A percentile compares a stretch with the other conserved stretches of the same genome.
Conservation (phyloP, 37 sponge, comb jelly and placozoan species). For the Eunapius fragilis region DNA sequence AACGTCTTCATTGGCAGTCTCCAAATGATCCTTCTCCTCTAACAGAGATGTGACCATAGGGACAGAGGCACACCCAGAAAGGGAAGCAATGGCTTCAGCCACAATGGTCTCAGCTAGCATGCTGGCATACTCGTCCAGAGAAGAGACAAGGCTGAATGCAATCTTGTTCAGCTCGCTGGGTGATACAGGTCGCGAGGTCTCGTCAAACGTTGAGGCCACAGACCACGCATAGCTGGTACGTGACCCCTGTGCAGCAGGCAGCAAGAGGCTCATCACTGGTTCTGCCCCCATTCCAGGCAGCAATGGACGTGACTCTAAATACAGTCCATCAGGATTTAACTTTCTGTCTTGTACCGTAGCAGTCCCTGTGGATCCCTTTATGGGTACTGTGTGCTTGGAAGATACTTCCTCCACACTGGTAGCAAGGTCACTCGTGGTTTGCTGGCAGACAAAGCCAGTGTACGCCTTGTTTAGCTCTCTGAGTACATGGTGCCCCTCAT, state of each 20-base stretch:
- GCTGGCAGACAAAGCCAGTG: constrained; percentile 62
- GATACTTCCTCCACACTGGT: no score
- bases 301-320: no score
- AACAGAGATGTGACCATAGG: not conserved
- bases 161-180: constrained; percentile 67
- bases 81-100: constrained; percentile 27
- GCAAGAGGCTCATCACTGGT: not conserved
- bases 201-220: constrained; percentile 66
- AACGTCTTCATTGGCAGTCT: not conserved
- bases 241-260: constrained; percentile 17
- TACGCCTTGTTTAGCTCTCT: constrained; percentile 77
- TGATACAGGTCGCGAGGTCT: constrained; percentile 67
- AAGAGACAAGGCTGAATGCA: constrained; percentile 38
- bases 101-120: constrained; percentile 55
- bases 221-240: constrained; percentile 76
- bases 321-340: no score
- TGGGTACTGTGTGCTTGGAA: not conserved
- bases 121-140: constrained; percentile 47
- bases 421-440: constrained; percentile 58
- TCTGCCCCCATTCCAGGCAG: not conserved
- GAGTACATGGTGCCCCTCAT: constrained; percentile 21
- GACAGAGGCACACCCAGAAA: constrained; percentile 26
- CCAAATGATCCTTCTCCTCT: not conserved
- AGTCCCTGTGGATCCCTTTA: not conserved
- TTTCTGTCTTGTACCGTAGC: no score